These are phyloP conservation scores for Eumaeus atala DNA, from an alignment of 1,140 invertebrate species.

Conservation along the genomic window DNA sequence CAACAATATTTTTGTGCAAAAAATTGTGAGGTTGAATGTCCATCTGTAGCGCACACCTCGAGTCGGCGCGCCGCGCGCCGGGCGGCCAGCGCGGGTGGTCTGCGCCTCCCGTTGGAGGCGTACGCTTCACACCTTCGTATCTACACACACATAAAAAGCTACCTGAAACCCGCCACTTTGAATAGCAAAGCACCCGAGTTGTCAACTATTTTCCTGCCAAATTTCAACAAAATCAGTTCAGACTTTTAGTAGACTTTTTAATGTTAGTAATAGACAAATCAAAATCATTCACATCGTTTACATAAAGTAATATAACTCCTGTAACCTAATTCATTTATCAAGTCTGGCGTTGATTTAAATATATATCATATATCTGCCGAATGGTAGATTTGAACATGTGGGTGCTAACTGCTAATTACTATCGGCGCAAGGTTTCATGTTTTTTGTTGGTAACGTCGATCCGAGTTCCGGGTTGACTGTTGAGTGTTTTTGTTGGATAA, in stretches of 20 bases:
- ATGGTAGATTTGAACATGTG: slow-evolving; percentile 15
- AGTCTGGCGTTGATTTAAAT: slow-evolving; percentile 20
- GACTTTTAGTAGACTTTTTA: too few species aligned
- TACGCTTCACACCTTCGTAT: slow-evolving; percentile 53
- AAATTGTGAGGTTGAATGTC: slow-evolving; percentile 23
- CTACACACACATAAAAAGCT: slow-evolving; percentile 13
- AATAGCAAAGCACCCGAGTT: slow-evolving; percentile 1
- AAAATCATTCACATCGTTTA: too few species aligned
- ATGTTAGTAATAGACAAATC: too few species aligned
- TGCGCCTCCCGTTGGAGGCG: slow-evolving; percentile 38
- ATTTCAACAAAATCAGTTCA: too few species aligned
- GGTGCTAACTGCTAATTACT: slow-evolving; percentile 24
- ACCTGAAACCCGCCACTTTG: neutral
- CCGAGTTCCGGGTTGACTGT: slow-evolving; percentile 63
- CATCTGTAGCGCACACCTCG: slow-evolving; percentile 37
- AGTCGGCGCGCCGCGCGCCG: slow-evolving; percentile 29
- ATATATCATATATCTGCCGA: neutral
- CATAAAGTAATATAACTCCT: neutral
- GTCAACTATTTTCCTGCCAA: slow-evolving; percentile 6
- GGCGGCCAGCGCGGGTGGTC: slow-evolving; percentile 59
- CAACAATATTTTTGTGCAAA: slow-evolving; percentile 28
- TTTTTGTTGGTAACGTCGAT: slow-evolving; percentile 59
- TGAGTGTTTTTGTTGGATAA: slow-evolving; percentile 61
- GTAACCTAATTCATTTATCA: neutral
- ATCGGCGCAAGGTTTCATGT: slow-evolving; percentile 20